phyloP scores from a whole-genome alignment of 1,140 invertebrate genomes.

The Heliconius congener region DNA sequence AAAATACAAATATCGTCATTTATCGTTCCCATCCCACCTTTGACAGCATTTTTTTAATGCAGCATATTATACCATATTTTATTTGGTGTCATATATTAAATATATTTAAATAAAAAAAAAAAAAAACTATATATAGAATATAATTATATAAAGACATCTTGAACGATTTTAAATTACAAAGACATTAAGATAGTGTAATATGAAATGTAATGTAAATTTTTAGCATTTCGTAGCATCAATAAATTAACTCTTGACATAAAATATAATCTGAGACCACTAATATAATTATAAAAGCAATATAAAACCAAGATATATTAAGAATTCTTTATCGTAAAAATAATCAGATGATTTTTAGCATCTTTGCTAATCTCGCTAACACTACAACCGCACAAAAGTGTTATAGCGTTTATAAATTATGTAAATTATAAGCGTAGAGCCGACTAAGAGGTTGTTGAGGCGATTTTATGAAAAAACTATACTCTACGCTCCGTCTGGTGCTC shows the following conservation, averaged over 20 bases:
- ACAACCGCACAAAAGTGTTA: constrained; percentile 35
- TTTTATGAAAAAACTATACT: constrained; percentile 64
- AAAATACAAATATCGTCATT: too few species aligned
- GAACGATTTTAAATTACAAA: not conserved
- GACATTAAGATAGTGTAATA: too few species aligned
- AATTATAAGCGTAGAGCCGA: constrained; percentile 72
- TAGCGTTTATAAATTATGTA: constrained; percentile 76
- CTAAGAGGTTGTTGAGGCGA: constrained; percentile 64
- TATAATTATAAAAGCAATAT: too few species aligned
- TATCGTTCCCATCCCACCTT: too few species aligned
- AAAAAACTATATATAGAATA: too few species aligned
- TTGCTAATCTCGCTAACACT: constrained; percentile 43
- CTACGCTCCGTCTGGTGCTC: constrained; percentile 59
- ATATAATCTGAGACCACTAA: too few species aligned
- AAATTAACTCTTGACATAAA: not conserved
- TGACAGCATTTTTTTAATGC: too few species aligned
- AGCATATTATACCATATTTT: too few species aligned
- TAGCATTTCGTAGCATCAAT: not conserved
- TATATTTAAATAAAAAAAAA: too few species aligned
- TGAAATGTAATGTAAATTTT: not conserved
- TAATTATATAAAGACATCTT: too few species aligned
- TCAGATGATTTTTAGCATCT: not conserved
- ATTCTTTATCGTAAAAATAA: not conserved
- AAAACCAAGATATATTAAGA: too few species aligned
- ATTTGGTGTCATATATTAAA: too few species aligned